phyloP scores from a whole-genome alignment of 2,888 invertebrate genomes.

The Hypena proboscidalis region DNA sequence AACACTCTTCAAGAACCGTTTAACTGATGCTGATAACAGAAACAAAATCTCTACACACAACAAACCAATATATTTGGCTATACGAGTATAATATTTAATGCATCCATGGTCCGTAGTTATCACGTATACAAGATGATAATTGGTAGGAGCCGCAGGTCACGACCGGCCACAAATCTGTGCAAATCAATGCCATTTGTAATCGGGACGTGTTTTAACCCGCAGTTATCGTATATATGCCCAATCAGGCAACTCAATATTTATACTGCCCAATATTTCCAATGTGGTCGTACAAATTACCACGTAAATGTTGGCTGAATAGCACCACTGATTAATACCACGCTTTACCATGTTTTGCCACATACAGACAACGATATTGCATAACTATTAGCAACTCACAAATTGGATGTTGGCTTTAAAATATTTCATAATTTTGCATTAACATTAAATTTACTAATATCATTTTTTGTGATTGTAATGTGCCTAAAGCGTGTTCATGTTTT shows the following conservation, averaged over 20 bases:
- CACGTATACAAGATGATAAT: too few species aligned
- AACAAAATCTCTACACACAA: neutral
- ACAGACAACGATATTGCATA: slow-evolving; percentile 4
- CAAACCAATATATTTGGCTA: too few species aligned
- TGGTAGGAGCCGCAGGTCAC: too few species aligned
- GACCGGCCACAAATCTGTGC: slow-evolving; percentile 7
- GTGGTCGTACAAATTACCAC: slow-evolving; percentile 26
- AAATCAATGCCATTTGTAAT: slow-evolving; percentile 23
- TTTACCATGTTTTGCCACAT: slow-evolving; percentile 12
- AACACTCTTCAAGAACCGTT: too few species aligned
- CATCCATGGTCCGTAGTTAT: too few species aligned
- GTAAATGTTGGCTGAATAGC: slow-evolving; percentile 21
- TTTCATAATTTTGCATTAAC: neutral
- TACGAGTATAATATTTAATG: too few species aligned
- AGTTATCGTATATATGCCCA: slow-evolving; percentile 13
- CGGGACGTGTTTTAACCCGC: slow-evolving; percentile 16
- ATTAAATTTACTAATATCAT: neutral
- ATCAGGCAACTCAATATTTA: slow-evolving; percentile 25
- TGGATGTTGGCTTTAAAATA: neutral
- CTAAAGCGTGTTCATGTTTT: too few species aligned
- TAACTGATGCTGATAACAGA: neutral
- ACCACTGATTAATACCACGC: slow-evolving; percentile 27
- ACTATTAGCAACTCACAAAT: neutral
- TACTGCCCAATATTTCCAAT: slow-evolving; percentile 34
- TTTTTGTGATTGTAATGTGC: slow-evolving; percentile 1